phyloP scores from a whole-genome alignment of 2,113 vertebrate species.

The Azemiops feae region DNA sequence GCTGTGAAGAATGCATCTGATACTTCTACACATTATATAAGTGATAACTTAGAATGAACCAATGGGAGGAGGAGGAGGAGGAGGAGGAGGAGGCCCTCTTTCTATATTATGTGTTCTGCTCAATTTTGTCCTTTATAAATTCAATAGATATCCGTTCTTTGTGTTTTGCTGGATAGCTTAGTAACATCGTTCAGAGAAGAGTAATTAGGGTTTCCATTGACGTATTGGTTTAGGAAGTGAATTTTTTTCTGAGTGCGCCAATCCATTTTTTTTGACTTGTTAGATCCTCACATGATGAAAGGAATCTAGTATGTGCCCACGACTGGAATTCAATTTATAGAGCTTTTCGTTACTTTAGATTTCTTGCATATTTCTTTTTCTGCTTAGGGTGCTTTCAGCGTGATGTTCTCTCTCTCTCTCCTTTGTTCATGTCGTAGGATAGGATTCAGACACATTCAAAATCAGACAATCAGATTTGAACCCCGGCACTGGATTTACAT shows the following conservation, averaged over 20 bases:
- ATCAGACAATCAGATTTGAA: not conserved
- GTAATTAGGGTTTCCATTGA: not conserved
- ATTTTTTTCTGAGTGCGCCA: not conserved
- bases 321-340: not conserved
- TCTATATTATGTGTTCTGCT: not conserved
- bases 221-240: not conserved
- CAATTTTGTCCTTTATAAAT: not conserved
- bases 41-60: not conserved
- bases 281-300: not conserved
- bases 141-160: not conserved
- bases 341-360: not conserved
- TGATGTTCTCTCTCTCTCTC: not conserved
- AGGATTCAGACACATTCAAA: not conserved
- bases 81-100: not conserved
- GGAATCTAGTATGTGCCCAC: not conserved
- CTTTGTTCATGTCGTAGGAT: not conserved
- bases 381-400: not conserved
- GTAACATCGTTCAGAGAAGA: not conserved
- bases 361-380: not conserved
- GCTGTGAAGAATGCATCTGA: not conserved
- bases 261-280: not conserved
- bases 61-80: not conserved
- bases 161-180: not conserved
- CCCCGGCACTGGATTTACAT: not conserved
- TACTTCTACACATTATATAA: not conserved